Percentiles rank a stretch among this genome's conserved stretches.
phyloP scores from a whole-genome alignment of 2,888 invertebrate genomes.

The Ormyrus pomaceus region DNA sequence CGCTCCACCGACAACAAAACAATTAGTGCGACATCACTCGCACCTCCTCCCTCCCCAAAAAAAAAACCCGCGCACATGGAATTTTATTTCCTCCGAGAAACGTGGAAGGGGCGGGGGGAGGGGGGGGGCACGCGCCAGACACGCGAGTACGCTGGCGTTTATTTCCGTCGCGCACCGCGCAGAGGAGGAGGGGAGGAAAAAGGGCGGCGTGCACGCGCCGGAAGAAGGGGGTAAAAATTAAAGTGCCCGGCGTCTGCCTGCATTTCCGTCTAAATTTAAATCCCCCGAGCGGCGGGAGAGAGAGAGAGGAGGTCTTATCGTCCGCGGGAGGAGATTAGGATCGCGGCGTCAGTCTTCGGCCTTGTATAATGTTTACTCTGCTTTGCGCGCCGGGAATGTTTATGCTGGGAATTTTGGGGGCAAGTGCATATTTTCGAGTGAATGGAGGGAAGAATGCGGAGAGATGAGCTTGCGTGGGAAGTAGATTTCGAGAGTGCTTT shows the following conservation, averaged over 20 bases:
- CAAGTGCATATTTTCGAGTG: neutral
- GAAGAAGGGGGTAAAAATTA: slow-evolving; percentile 56
- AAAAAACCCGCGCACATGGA: slow-evolving; percentile 11
- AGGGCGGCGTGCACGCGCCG: slow-evolving; percentile 26
- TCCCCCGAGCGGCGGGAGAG: neutral
- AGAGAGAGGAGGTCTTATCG: neutral
- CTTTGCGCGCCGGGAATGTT: neutral
- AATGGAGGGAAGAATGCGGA: neutral
- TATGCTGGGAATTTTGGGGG: neutral
- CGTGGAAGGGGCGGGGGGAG: neutral
- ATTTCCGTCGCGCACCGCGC: slow-evolving; percentile 18
- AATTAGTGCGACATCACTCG: no score
- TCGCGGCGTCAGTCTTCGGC: slow-evolving; percentile 4
- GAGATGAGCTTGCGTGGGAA: neutral
- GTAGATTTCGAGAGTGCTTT: neutral
- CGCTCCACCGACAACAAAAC: no score
- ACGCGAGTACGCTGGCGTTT: slow-evolving; percentile 24
- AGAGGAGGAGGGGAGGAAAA: slow-evolving; percentile 11
- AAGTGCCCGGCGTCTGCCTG: slow-evolving; percentile 37
- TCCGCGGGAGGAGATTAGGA: slow-evolving; percentile 16
- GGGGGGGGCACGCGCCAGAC: slow-evolving; percentile 44
- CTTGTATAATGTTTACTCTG: slow-evolving; percentile 25
- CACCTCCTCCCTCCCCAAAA: no score
- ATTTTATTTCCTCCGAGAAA: slow-evolving; percentile 26
- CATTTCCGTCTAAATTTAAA: slow-evolving; percentile 52